Conservation (phyloP, 1,140 invertebrate genomes). For the Batillaria attramentaria region DNA sequence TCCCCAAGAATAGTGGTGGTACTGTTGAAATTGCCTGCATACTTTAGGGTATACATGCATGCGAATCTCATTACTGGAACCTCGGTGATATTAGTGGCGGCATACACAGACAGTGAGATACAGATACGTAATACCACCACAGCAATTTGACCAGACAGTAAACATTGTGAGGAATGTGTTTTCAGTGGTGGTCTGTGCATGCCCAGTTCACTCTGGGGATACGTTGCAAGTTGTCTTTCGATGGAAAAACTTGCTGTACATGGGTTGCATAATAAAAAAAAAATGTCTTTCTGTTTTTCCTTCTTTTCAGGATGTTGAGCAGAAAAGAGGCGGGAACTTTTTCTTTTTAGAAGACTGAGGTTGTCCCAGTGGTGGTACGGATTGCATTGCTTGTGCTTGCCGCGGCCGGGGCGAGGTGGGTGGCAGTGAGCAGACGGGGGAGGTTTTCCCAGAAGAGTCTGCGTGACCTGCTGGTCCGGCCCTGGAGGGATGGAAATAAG, state of each 20-base stretch:
- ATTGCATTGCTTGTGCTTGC: constrained; percentile 43
- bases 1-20: neutral
- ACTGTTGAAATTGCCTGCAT: neutral
- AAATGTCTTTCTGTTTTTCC: neutral
- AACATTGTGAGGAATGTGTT: too few species aligned
- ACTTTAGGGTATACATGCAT: neutral
- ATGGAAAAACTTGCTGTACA: too few species aligned
- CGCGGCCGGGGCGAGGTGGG: constrained; percentile 31
- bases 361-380: constrained; percentile 30
- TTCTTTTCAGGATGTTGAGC: constrained; percentile 87
- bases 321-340: constrained; percentile 97
- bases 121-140: too few species aligned
- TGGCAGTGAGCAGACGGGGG: constrained; percentile 9
- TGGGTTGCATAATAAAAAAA: too few species aligned
- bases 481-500: neutral
- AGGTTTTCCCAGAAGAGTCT: neutral
- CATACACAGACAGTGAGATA: neutral
- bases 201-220: too few species aligned
- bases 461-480: neutral
- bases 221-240: too few species aligned
- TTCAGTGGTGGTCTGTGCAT: too few species aligned
- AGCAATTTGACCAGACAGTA: too few species aligned
- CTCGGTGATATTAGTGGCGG: neutral
- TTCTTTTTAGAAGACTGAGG: constrained; percentile 97
- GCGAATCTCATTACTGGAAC: neutral